These are phyloP conservation scores for Vanacampus margaritifer DNA, from an alignment of 2,113 vertebrate species.

Conservation along the genomic window DNA sequence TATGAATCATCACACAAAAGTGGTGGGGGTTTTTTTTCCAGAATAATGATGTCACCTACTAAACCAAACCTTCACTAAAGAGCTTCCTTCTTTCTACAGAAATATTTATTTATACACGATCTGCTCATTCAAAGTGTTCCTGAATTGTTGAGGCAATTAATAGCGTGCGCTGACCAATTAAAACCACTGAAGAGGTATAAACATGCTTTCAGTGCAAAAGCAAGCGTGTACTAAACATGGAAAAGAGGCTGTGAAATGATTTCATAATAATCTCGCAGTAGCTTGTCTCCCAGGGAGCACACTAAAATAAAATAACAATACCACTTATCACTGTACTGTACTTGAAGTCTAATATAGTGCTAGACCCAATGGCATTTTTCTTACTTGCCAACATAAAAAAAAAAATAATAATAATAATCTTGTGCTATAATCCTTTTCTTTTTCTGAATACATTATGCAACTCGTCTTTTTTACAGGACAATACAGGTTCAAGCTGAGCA, in stretches of 20 bases:
- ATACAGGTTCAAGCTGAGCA: slow-evolving; percentile 50
- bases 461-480: slow-evolving; percentile 34
- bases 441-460: slow-evolving; percentile 61
- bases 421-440: slow-evolving; percentile 8
- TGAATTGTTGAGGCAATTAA: neutral
- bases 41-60: slow-evolving; percentile 15
- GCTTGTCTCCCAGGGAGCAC: slow-evolving; percentile 53
- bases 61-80: slow-evolving; percentile 43
- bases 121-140: neutral
- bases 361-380: slow-evolving; percentile 7
- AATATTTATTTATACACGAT: slow-evolving; percentile 5
- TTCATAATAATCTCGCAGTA: slow-evolving; percentile 33
- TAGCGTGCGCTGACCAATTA: neutral
- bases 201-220: slow-evolving; percentile 1
- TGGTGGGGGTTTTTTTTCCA: neutral
- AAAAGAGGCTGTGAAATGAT: slow-evolving; percentile 24
- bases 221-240: neutral
- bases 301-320: slow-evolving; percentile 17
- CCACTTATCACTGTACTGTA: slow-evolving; percentile 49
- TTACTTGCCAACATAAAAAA: too few relatives aligned
- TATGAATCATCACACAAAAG: slow-evolving; percentile 10
- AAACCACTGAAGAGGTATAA: slow-evolving; percentile 7
- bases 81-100: slow-evolving; percentile 40
- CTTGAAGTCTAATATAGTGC: slow-evolving; percentile 34
- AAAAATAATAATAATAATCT: too few relatives aligned